Base-by-base conservation (phyloP, 2,888 invertebrate species). In the Drosophila maculinotata region DNA sequence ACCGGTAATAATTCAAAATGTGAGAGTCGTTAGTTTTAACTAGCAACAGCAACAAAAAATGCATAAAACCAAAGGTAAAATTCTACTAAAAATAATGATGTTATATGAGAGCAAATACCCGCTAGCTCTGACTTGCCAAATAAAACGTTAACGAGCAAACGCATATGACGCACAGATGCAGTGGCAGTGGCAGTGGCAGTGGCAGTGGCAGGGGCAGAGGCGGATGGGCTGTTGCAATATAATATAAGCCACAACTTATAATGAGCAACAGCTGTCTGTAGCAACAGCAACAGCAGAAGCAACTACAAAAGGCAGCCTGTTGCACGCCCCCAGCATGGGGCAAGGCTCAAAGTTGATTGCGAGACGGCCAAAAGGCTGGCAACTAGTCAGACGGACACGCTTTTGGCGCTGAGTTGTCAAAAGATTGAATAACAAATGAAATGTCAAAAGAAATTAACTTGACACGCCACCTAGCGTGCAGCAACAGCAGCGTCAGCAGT, bases 401-500 rank as follows among this genome's bases (percentile, higher is more conserved):
- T 15, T 10, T 17, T n/a, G 54, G 47, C 28, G 36, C 28, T 42
- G 35, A 62, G 28, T 42, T 47, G 52, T 53, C 36, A 53, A 58
- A 49, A 70, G 60, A 65, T 73, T 69, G 51, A 57, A 74, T 54
- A 71, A 68, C 57, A 63, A 63, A 63, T 58, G 15, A 57, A 68
- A 63, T 73, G 69, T 64, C 66, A 78, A 69, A 59, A 54, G 58
- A 44, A 41, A 39, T 57, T 44, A 52, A 45, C 51, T 39, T 39
- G 59, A 60, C 81, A 81, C 76, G 80, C 76, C 78, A 83, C 39
- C 81, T 79, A 75, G 77, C 79, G 82, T 85, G 85, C 70, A 64
- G 63, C 59, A 39, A 4, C 14, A 30, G 39, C 54, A 68, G 38
- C 64, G 15, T 44, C 53, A 45, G 45, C 53, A 25, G 26, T 45